A percentile compares a stretch with the other conserved stretches of the same genome.
These are phyloP conservation scores for Heterocephalus glaber DNA, from an alignment of 2,113 vertebrate species.

Conservation along the genomic window DNA sequence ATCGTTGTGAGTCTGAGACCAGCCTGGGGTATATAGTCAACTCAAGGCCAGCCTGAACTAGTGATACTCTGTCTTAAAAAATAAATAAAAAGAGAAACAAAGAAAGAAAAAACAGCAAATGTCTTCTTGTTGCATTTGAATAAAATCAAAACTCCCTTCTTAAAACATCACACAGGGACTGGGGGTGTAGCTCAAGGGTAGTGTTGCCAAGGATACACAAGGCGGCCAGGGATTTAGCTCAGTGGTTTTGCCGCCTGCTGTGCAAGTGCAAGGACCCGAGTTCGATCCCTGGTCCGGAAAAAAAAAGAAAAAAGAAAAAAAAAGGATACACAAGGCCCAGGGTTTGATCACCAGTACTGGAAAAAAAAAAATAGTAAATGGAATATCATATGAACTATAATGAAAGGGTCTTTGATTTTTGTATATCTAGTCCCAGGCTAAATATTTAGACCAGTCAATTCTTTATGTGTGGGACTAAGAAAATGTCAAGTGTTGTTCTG, in stretches of 20 bases:
- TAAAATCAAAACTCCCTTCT: background rate
- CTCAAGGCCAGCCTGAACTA: background rate
- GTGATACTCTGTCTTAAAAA: background rate
- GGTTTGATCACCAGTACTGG: too few species aligned
- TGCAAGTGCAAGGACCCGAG: too few species aligned
- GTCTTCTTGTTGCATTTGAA: background rate
- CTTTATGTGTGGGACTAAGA: background rate
- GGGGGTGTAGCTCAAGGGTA: background rate
- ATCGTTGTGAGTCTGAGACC: too few species aligned
- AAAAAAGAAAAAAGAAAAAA: too few species aligned
- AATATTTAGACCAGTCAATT: background rate
- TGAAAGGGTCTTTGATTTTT: background rate
- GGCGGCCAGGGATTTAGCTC: background rate
- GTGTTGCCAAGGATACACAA: background rate
- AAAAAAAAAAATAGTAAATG: background rate
- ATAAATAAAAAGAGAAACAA: too few species aligned
- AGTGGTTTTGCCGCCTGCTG: too few species aligned
- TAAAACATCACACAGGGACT: background rate
- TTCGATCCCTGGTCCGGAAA: too few species aligned
- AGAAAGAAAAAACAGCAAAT: background rate
- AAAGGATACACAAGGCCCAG: too few species aligned
- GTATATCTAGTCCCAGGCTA: background rate
- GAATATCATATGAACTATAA: background rate
- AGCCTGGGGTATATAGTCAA: too few species aligned
- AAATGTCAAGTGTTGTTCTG: background rate